A percentile compares a stretch with the other conserved stretches of the same genome.
phyloP scores from a whole-genome alignment of 2,113 vertebrate genomes.

The Oncorhynchus gorbuscha region DNA sequence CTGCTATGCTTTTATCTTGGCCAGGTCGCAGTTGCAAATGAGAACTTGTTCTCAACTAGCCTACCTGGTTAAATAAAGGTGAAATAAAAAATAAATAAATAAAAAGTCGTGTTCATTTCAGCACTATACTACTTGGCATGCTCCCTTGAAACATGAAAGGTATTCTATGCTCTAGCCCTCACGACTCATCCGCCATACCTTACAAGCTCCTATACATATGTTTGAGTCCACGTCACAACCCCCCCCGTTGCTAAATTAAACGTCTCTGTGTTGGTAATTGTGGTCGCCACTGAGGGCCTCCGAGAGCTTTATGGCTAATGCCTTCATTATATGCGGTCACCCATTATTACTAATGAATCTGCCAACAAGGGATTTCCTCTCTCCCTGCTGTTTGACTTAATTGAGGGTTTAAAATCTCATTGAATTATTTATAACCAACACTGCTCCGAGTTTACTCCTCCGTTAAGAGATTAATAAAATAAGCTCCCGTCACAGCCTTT shows the following conservation, averaged over 20 bases:
- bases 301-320: conserved; percentile 24
- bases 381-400: conserved; percentile 71
- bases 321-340: conserved; percentile 52
- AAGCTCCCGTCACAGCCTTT: conserved; percentile 16
- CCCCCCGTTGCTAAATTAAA: background rate
- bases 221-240: background rate
- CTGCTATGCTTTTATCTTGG: too few relatives aligned
- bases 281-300: background rate
- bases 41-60: too few relatives aligned
- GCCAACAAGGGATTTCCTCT: conserved; percentile 62
- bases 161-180: background rate
- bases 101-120: too few relatives aligned
- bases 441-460: conserved; percentile 32
- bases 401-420: conserved; percentile 67
- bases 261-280: background rate
- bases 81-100: too few relatives aligned
- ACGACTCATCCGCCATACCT: background rate
- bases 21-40: too few relatives aligned
- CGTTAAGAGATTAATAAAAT: conserved; percentile 52
- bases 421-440: conserved; percentile 74
- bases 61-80: too few relatives aligned
- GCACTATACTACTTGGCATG: too few relatives aligned
- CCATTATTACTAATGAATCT: conserved; percentile 66
- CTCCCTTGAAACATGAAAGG: too few relatives aligned
- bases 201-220: background rate